Percentiles rank a stretch among this genome's conserved stretches.
These are phyloP conservation scores for Nipponacmea schrenckii DNA, from an alignment of 2,888 invertebrate species.

Conservation along the genomic window DNA sequence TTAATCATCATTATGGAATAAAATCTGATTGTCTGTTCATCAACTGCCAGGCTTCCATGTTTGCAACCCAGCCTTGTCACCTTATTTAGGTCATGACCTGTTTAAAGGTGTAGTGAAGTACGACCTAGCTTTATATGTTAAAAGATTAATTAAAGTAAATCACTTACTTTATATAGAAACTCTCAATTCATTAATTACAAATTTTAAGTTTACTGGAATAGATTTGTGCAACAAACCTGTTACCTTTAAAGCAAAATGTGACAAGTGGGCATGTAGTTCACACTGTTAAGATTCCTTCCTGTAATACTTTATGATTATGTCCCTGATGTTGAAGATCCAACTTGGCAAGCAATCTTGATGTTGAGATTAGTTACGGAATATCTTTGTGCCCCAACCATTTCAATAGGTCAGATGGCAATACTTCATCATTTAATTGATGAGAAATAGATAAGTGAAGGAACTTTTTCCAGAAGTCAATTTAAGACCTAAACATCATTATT, in stretches of 20 bases:
- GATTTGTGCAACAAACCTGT: too few relatives aligned
- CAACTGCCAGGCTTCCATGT: background rate
- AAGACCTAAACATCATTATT: slow-evolving; percentile 1
- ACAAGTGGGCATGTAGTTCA: slow-evolving; percentile 23
- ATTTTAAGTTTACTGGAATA: too few relatives aligned
- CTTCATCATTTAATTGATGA: slow-evolving; percentile 11
- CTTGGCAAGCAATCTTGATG: slow-evolving; percentile 8
- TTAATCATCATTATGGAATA: too few relatives aligned
- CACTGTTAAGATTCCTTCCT: slow-evolving; percentile 17
- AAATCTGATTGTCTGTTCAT: too few relatives aligned
- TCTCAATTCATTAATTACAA: too few relatives aligned
- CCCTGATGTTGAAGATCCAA: slow-evolving; percentile 8
- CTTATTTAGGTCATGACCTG: background rate
- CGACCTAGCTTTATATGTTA: too few relatives aligned
- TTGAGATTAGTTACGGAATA: slow-evolving; percentile 13
- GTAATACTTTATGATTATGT: slow-evolving; percentile 4
- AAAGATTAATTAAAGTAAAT: too few relatives aligned
- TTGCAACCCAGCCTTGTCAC: slow-evolving; percentile 1
- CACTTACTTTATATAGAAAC: too few relatives aligned
- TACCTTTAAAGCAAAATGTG: slow-evolving; percentile 6
- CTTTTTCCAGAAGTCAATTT: slow-evolving; percentile 3
- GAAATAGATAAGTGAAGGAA: background rate
- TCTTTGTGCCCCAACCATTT: slow-evolving; percentile 19
- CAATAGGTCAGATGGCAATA: background rate
- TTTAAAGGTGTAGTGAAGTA: too few relatives aligned